These are phyloP conservation scores for Geopemphigus sp. DNA, from an alignment of 1,140 invertebrate species.

Conservation along the genomic window DNA sequence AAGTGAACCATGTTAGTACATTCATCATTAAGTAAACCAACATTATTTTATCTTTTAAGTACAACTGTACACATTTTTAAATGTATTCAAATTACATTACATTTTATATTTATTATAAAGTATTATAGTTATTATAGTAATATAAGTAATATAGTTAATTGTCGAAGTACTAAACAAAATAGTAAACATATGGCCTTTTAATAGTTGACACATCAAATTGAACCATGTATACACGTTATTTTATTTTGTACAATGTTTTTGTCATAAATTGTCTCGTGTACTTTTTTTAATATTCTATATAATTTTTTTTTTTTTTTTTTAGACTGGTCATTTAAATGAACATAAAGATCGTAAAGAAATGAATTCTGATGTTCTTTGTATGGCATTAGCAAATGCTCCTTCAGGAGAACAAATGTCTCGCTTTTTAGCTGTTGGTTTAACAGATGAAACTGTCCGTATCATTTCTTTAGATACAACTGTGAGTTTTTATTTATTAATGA, in stretches of 20 bases:
- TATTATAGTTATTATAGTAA: too few relatives aligned
- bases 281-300: not conserved
- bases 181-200: constrained; percentile 41
- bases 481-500: constrained; percentile 54
- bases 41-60: not conserved
- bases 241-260: not conserved
- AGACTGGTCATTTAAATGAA: constrained; percentile 97
- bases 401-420: constrained; percentile 91
- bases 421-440: constrained; percentile 94
- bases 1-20: constrained; percentile 48
- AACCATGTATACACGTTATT: constrained; percentile 44
- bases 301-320: constrained; percentile 55
- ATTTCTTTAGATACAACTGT: constrained; percentile 93
- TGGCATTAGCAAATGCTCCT: constrained; percentile 95
- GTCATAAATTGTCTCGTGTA: not conserved
- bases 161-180: constrained; percentile 8
- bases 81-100: constrained; percentile 7
- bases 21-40: not conserved
- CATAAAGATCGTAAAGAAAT: constrained; percentile 96
- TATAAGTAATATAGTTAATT: too few relatives aligned
- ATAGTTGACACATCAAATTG: constrained; percentile 38
- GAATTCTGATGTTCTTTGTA: constrained; percentile 95
- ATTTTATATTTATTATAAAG: too few relatives aligned
- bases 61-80: not conserved
- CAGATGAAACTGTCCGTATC: constrained; percentile 95